Evolutionary conservation across 2,888 invertebrate genomes (phyloP), one percentile per base, ranked within the genome.

Genomic region (Oscheius sp.): DNA sequence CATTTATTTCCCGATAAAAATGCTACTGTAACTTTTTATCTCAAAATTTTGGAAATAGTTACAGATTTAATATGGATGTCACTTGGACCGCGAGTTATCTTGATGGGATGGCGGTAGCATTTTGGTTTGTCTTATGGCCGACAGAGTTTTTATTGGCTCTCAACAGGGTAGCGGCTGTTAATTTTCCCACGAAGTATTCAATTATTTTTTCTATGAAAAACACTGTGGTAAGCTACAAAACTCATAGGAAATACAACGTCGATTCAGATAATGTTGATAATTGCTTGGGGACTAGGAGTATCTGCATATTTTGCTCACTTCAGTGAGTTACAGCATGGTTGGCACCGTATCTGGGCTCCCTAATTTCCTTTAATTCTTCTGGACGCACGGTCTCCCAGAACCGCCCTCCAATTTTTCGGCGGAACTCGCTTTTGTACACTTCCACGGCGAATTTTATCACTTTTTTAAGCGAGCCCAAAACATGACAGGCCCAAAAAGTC

Each of bases 121-220:
- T 61, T 18, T 61, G 61, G 61, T n/a, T 23, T 1, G 43, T 61
- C 1, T 21, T 61, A 1, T 41, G 43, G 16, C 61, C 61, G 23
- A 61, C 61, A 7, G 61, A 61, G 23, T 18, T 61, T 2, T 18
- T 61, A 12, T 41, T 61, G n/a, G 41, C 61, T 18, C 25, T 61
- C 21, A 61, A 61, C 21, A 16, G 61, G 1, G 5, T 61, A 6
- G 45, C 61, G 41, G 61, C 61, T 12, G 43, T 61, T 23, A 61
- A 61, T 21, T 43, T 18, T 13, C 61, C 61, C 18, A 9, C 61
- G 6, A 41, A 43, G 12, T 61, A 61, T 61, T 45, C 61, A 6
- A 21, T 21, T 5, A 41, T 61, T 0, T 61, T 61, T 18, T 61
- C 61, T 3, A 61, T 61, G 61, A 41, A 43, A 23, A 61, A 61